These are phyloP conservation scores for Nemurella pictetii DNA, from an alignment of 2,888 invertebrate species.

Conservation along the genomic window DNA sequence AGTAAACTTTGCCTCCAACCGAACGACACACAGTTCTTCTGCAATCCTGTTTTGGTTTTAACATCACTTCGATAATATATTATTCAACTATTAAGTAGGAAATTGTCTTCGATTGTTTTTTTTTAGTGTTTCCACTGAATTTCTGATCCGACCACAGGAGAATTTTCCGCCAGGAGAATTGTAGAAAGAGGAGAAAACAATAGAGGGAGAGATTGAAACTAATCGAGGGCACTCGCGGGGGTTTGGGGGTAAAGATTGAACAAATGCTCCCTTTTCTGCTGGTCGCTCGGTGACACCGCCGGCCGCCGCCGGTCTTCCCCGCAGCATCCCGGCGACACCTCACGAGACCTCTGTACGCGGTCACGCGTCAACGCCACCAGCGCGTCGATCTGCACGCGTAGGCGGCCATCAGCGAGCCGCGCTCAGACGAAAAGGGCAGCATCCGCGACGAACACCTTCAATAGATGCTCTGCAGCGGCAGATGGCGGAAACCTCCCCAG, in stretches of 20 bases:
- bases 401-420: neutral
- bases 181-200: neutral
- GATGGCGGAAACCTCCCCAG: constrained; percentile 75
- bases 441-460: constrained; percentile 31
- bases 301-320: neutral
- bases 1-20: neutral
- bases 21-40: neutral
- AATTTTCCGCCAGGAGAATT: constrained; percentile 36
- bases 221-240: neutral
- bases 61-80: constrained; percentile 21
- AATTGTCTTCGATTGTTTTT: neutral
- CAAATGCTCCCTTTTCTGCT: neutral
- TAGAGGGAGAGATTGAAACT: constrained; percentile 18
- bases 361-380: neutral
- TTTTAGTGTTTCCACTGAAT: constrained; percentile 10
- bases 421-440: neutral
- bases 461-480: constrained; percentile 47
- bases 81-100: constrained; percentile 24
- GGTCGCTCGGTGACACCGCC: neutral
- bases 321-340: too few relatives aligned
- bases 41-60: neutral
- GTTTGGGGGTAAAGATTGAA: neutral
- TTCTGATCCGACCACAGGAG: constrained; percentile 34
- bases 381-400: neutral
- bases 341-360: too few relatives aligned